Base-by-base conservation (phyloP, 1,140 invertebrate genomes). In the Nautilus pompilius region DNA sequence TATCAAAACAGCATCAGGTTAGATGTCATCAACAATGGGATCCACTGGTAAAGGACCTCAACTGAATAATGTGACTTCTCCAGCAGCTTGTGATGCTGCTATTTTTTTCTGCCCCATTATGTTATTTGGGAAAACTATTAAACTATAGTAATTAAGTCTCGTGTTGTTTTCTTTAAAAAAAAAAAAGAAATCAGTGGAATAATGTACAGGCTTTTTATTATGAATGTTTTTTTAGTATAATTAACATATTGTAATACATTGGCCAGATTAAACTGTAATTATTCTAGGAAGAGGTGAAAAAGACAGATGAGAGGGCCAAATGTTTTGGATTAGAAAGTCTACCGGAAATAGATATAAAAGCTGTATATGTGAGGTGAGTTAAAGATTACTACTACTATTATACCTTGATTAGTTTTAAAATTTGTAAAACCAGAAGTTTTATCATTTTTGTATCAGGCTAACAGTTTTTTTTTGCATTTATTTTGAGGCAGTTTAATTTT, bases 221-320 rank as follows among this genome's bases (percentile, higher is more conserved):
- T n/a, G 51, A 56, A 57, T 63, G 63, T 24, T 60, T 57, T 51
- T 48, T 63, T 20, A 22, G 56, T 33, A 28, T 63, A 13, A 55
- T 55, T 34, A 58, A 66, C 26, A 32, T 34, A 28, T 24, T 30
- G 5, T 41, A 22, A 17, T 58, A 20, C 28, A 32, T 61, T 10
- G 22, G 6, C 8, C 17, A 22, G 33, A 5, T 6, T 59, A 17
- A 8, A 13, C 22, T 24, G 20, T 46, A 60, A 2, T 60, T 45
- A 33, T 61, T 53, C 13, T 36, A 88, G 80, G 85, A 87, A 64
- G 87, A 88, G 74, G 83, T 86, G 63, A 74, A 80, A 28, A 90
- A 89, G 77, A 81, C 88, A 65, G 84, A 87, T 72, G 87, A 90
- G 72, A 82, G 89, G 74, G 89, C 89, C 0, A 88, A 87, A 72